Evolutionary conservation across 2,797 vertebrate genomes (phyloP).

Genomic region (Mormyrops attenuatus): DNA sequence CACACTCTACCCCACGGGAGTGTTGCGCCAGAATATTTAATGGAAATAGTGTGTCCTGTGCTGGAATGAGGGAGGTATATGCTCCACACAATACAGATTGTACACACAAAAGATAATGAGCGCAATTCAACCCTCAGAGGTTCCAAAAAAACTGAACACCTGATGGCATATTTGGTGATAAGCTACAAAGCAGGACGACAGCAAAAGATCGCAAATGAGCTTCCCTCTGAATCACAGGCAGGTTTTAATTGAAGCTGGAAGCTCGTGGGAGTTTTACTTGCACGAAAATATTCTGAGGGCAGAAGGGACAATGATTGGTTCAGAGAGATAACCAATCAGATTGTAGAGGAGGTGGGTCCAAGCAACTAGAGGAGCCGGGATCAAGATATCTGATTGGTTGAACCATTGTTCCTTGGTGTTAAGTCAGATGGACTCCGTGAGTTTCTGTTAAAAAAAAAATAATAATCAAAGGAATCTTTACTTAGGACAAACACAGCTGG

Average conservation of each 20-base stretch:
- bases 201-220: not conserved
- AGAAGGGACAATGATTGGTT: not conserved
- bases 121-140: not conserved
- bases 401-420: not conserved
- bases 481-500: not conserved
- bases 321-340: not conserved
- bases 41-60: not conserved
- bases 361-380: not conserved
- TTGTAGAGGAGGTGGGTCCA: not conserved
- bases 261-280: not conserved
- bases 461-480: not conserved
- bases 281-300: not conserved
- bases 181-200: not conserved
- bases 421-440: too few species aligned
- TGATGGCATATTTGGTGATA: not conserved
- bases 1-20: not conserved
- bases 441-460: not conserved
- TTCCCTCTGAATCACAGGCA: not conserved
- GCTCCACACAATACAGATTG: not conserved
- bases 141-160: conserved; percentile 4
- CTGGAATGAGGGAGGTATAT: not conserved
- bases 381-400: not conserved
- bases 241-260: not conserved
- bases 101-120: not conserved
- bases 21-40: not conserved